These are phyloP conservation scores for Raillietiella orientalis DNA, from an alignment of 2,888 invertebrate species.

Conservation along the genomic window DNA sequence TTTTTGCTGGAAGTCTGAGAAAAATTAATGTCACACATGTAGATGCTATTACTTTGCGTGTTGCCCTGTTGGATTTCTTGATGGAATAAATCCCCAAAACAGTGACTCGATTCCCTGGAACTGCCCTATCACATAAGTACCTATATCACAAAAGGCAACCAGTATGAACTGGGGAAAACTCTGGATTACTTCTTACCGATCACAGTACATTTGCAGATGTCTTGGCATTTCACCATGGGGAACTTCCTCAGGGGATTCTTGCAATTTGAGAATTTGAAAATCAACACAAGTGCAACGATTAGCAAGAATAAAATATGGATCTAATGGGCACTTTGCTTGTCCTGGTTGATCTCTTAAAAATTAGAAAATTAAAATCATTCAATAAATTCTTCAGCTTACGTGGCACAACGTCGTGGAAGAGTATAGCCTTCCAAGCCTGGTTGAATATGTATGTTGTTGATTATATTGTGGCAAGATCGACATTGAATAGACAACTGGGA, in stretches of 20 bases:
- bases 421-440: slow-evolving; percentile 88
- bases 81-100: slow-evolving; percentile 88
- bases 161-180: not conserved
- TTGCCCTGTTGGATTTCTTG: slow-evolving; percentile 36
- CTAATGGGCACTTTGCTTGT: slow-evolving; percentile 66
- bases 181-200: slow-evolving; percentile 22
- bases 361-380: slow-evolving; percentile 1
- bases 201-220: slow-evolving; percentile 74
- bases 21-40: not conserved
- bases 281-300: slow-evolving; percentile 93
- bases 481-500: slow-evolving; percentile 85
- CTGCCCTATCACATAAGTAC: slow-evolving; percentile 66
- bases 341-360: slow-evolving; percentile 53
- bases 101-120: slow-evolving; percentile 78
- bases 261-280: slow-evolving; percentile 86
- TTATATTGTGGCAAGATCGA: slow-evolving; percentile 56
- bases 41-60: slow-evolving; percentile 3
- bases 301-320: slow-evolving; percentile 91
- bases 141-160: slow-evolving; percentile 10
- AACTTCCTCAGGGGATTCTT: slow-evolving; percentile 74
- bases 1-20: slow-evolving; percentile 18
- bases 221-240: slow-evolving; percentile 95
- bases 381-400: slow-evolving; percentile 22
- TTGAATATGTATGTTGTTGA: slow-evolving; percentile 61
- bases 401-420: slow-evolving; percentile 71